phyloP scores from a whole-genome alignment of 2,888 invertebrate species.

The Lasius fuliginosus region DNA sequence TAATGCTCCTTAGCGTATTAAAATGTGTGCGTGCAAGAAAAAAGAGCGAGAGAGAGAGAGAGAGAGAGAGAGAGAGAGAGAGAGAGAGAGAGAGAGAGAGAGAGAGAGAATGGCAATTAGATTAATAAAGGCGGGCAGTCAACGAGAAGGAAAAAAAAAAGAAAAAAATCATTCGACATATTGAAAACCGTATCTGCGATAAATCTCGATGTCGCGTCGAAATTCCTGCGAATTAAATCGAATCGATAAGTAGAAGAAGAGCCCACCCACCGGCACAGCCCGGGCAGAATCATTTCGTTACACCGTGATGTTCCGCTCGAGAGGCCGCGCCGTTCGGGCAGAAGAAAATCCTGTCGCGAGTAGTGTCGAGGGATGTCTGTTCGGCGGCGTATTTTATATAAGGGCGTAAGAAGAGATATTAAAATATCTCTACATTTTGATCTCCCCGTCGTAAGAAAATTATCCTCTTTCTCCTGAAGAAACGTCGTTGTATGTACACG shows the following conservation, averaged over 20 bases:
- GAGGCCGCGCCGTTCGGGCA: not conserved
- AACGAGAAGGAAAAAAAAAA: constrained; percentile 25
- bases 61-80: constrained; percentile 27
- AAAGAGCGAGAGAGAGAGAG: constrained; percentile 23
- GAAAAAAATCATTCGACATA: not conserved
- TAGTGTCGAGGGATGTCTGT: not conserved
- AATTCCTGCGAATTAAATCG: constrained; percentile 45
- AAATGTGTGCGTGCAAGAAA: constrained; percentile 40
- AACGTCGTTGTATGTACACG: not conserved
- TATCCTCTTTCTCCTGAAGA: not conserved
- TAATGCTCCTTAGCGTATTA: constrained; percentile 69
- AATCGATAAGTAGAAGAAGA: constrained; percentile 40
- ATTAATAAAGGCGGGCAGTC: constrained; percentile 29
- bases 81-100: constrained; percentile 25
- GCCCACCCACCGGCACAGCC: constrained; percentile 45
- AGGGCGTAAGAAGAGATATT: constrained; percentile 35
- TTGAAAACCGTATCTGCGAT: constrained; percentile 17
- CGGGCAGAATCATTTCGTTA: constrained; percentile 41
- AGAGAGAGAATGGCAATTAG: constrained; percentile 28
- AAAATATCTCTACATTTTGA: constrained; percentile 21
- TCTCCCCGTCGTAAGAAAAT: not conserved
- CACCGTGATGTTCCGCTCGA: constrained; percentile 47
- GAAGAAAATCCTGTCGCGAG: not conserved
- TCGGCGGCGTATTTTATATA: constrained; percentile 22
- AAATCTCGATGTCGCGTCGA: constrained; percentile 19